Evolutionary conservation across 2,888 invertebrate species (phyloP).

Genomic region (Seira ritae): DNA sequence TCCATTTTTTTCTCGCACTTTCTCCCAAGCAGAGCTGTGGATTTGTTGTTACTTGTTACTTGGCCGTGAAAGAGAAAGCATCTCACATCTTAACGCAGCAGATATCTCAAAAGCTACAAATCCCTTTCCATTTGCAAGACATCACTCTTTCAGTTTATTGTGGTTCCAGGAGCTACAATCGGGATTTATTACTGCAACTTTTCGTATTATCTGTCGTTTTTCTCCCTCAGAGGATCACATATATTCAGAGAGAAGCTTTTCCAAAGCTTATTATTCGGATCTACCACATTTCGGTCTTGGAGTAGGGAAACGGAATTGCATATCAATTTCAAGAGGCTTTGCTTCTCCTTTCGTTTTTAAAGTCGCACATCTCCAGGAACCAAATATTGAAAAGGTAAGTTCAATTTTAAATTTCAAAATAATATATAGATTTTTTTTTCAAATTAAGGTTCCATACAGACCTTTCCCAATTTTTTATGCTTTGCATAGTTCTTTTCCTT

Average conservation of each 20-base stretch:
- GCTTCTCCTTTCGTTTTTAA: too few relatives aligned
- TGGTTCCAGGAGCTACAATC: background rate
- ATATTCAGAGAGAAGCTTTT: background rate
- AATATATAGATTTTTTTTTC: too few relatives aligned
- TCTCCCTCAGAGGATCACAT: background rate
- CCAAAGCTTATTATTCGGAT: background rate
- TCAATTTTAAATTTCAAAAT: too few relatives aligned
- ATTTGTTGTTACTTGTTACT: constrained; percentile 44
- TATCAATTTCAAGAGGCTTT: too few relatives aligned
- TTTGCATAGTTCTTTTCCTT: background rate
- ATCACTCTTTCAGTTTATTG: background rate
- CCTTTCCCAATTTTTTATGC: background rate
- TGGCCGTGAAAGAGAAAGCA: constrained; percentile 35
- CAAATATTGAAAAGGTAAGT: too few relatives aligned
- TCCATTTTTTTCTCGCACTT: constrained; percentile 27
- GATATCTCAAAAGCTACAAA: too few relatives aligned
- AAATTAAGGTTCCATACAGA: too few relatives aligned
- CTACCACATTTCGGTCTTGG: too few relatives aligned
- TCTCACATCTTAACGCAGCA: too few relatives aligned
- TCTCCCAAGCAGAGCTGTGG: constrained; percentile 34
- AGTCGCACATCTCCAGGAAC: too few relatives aligned
- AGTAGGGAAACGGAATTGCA: too few relatives aligned
- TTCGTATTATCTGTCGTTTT: background rate
- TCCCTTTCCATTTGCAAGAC: background rate
- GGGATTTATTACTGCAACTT: background rate